Conservation (phyloP, 2,113 vertebrate species). For the Callocephalon fimbriatum region DNA sequence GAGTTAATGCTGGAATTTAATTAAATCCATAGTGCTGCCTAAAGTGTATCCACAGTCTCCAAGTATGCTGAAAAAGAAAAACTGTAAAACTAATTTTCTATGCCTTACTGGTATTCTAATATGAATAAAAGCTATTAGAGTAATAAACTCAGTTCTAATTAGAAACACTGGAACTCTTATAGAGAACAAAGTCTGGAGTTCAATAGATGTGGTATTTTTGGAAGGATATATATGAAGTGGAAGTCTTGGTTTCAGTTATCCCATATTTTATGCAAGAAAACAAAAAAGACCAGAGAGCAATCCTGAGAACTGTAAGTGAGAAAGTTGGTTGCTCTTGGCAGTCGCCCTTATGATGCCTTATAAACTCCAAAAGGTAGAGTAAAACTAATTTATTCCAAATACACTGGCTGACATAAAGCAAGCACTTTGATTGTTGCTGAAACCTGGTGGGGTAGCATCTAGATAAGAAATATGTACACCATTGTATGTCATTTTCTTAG, state of each 20-base stretch:
- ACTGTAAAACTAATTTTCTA: not conserved
- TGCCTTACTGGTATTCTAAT: conserved; percentile 9
- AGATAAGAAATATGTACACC: not conserved
- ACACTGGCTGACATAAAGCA: not conserved
- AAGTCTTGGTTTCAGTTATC: not conserved
- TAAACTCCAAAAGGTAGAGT: not conserved
- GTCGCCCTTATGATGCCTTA: not conserved
- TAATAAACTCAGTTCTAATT: conserved; percentile 43
- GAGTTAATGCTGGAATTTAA: conserved; percentile 11
- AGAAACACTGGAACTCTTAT: not conserved
- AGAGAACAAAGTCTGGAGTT: not conserved
- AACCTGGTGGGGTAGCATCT: not conserved
- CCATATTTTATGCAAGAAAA: not conserved
- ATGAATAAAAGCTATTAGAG: conserved; percentile 1
- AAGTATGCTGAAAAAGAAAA: not conserved
- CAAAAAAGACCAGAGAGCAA: not conserved
- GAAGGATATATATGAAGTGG: not conserved
- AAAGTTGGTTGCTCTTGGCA: not conserved
- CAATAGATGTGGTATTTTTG: not conserved
- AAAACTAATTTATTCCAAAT: not conserved
- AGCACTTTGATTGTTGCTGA: not conserved
- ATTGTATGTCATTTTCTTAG: not conserved
- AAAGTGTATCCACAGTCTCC: not conserved
- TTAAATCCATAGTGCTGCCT: not conserved
- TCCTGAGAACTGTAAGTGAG: not conserved